These are phyloP conservation scores for Pardalotus punctatus DNA, from an alignment of 2,113 vertebrate genomes.

Conservation along the genomic window DNA sequence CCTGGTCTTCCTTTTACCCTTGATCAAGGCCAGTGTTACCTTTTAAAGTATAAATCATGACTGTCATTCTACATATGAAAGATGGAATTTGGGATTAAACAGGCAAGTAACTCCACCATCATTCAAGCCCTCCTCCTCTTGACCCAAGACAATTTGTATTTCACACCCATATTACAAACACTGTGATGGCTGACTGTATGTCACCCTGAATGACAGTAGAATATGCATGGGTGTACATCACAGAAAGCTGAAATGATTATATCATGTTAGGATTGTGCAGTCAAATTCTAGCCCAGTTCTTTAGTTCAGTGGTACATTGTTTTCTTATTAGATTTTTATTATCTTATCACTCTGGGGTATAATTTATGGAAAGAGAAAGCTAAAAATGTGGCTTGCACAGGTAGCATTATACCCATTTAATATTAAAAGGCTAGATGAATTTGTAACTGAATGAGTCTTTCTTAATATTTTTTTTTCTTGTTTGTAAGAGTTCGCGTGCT, in stretches of 20 bases:
- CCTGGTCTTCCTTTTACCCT: neutral
- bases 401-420: neutral
- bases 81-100: neutral
- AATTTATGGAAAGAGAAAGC: neutral
- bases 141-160: neutral
- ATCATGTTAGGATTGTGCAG: neutral
- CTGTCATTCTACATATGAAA: neutral
- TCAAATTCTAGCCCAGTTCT: neutral
- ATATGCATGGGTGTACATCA: neutral
- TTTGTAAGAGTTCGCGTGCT: constrained; percentile 79
- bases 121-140: neutral
- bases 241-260: neutral
- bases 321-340: neutral
- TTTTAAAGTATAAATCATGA: neutral
- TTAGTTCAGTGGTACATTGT: neutral
- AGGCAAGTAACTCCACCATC: neutral
- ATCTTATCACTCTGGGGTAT: neutral
- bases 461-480: constrained; percentile 60
- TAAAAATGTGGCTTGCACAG: neutral
- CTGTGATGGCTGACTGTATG: neutral
- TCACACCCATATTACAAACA: neutral
- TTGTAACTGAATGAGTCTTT: constrained; percentile 20
- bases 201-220: neutral
- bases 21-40: neutral
- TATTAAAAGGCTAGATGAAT: constrained; percentile 17